Conservation (phyloP, 1,140 invertebrate species). For the Macrocentrus cingulum region DNA sequence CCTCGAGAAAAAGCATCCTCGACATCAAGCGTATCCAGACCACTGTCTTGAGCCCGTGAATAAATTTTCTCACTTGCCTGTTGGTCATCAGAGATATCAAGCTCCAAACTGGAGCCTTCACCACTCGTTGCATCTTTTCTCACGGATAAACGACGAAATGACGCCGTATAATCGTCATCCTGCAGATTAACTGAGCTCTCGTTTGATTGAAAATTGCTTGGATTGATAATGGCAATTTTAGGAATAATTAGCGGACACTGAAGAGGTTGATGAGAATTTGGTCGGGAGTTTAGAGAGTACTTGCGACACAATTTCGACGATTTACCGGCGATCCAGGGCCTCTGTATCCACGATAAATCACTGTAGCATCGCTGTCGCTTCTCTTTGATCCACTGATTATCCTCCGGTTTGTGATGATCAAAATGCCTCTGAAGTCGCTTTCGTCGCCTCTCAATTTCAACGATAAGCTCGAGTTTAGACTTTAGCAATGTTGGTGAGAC, state of each 20-base stretch:
- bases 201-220: slow-evolving; percentile 54
- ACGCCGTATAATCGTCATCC: slow-evolving; percentile 38
- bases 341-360: slow-evolving; percentile 49
- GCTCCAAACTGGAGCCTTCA: slow-evolving; percentile 39
- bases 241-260: slow-evolving; percentile 44
- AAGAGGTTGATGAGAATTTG: slow-evolving; percentile 8
- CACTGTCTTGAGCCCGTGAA: slow-evolving; percentile 27
- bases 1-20: slow-evolving; percentile 26
- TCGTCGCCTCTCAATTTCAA: slow-evolving; percentile 23
- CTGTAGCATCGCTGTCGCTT: slow-evolving; percentile 47
- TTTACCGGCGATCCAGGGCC: slow-evolving; percentile 41
- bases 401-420: slow-evolving; percentile 35
- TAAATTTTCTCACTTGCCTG: slow-evolving; percentile 21
- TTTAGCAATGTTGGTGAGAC: slow-evolving; percentile 64
- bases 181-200: slow-evolving; percentile 49
- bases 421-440: slow-evolving; percentile 26
- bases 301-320: slow-evolving; percentile 36
- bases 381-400: slow-evolving; percentile 25
- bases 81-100: slow-evolving; percentile 39
- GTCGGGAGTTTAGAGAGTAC: slow-evolving; percentile 26
- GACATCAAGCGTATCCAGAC: slow-evolving; percentile 25
- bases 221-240: slow-evolving; percentile 53
- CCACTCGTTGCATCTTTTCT: slow-evolving; percentile 45
- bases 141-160: slow-evolving; percentile 28
- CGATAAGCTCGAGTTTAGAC: slow-evolving; percentile 55